Percentiles rank a stretch among this genome's conserved stretches.
phyloP scores from a whole-genome alignment of 2,113 vertebrate genomes.

The Eretmochelys imbricata region DNA sequence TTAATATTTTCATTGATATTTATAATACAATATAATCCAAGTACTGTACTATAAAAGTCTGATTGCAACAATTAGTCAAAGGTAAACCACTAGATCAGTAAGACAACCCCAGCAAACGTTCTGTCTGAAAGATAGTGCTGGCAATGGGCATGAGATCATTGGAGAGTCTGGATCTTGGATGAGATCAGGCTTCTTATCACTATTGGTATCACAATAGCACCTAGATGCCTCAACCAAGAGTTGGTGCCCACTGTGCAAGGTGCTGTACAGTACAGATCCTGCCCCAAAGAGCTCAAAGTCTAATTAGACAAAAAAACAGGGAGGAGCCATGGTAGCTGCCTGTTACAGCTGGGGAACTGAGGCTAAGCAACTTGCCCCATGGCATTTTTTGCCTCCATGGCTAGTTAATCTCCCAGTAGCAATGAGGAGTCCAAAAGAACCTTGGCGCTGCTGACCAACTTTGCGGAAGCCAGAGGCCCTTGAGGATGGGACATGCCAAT shows the following conservation, averaged over 20 bases:
- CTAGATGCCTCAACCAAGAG: accelerated
- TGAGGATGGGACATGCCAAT: background rate
- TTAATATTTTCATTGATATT: background rate
- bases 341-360: too few species aligned
- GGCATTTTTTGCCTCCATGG: background rate
- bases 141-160: background rate
- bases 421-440: background rate
- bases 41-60: background rate
- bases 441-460: background rate
- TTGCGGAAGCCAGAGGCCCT: background rate
- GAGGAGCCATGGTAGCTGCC: too few species aligned
- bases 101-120: background rate
- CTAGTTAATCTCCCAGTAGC: background rate
- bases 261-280: background rate
- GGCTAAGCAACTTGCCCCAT: too few species aligned
- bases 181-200: background rate
- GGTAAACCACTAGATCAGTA: background rate
- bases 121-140: background rate
- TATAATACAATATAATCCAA: background rate
- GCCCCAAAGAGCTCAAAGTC: too few species aligned
- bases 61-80: background rate
- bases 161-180: too few species aligned
- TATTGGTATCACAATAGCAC: background rate
- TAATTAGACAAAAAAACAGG: too few species aligned
- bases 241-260: background rate